Percentiles rank a stretch among this genome's conserved stretches.
These are phyloP conservation scores for Chymomyza amoena DNA, from an alignment of 2,888 invertebrate species.

Conservation along the genomic window DNA sequence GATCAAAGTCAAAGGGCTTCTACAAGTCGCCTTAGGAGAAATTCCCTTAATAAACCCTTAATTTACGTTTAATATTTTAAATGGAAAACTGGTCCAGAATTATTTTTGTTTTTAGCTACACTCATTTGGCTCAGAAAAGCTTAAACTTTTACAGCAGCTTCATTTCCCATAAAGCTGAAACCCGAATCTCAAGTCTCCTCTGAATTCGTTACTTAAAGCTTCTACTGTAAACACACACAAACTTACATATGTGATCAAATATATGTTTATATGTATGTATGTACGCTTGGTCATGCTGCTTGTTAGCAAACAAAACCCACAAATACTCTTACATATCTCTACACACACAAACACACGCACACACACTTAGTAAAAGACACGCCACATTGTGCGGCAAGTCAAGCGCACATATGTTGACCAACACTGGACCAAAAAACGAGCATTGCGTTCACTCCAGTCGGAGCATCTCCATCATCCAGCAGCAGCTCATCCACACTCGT, in stretches of 20 bases:
- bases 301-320: constrained; percentile 11
- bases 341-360: constrained; percentile 25
- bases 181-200: neutral
- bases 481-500: neutral
- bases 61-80: no score
- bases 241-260: constrained; percentile 16
- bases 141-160: no score
- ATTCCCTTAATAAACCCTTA: no score
- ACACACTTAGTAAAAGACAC: constrained; percentile 8
- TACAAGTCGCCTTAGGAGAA: no score
- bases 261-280: neutral
- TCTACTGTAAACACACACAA: neutral
- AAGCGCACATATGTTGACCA: constrained; percentile 46
- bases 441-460: constrained; percentile 9
- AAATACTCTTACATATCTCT: constrained; percentile 26
- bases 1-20: no score
- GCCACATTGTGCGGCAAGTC: constrained; percentile 49
- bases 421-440: constrained; percentile 38
- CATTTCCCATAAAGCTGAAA: no score
- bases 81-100: no score
- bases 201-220: neutral
- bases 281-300: neutral
- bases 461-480: neutral
- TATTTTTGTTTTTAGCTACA: no score
- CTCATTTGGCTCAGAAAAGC: no score